These are phyloP conservation scores for Scolopax mira DNA, from an alignment of 2,113 vertebrate genomes.

Conservation along the genomic window DNA sequence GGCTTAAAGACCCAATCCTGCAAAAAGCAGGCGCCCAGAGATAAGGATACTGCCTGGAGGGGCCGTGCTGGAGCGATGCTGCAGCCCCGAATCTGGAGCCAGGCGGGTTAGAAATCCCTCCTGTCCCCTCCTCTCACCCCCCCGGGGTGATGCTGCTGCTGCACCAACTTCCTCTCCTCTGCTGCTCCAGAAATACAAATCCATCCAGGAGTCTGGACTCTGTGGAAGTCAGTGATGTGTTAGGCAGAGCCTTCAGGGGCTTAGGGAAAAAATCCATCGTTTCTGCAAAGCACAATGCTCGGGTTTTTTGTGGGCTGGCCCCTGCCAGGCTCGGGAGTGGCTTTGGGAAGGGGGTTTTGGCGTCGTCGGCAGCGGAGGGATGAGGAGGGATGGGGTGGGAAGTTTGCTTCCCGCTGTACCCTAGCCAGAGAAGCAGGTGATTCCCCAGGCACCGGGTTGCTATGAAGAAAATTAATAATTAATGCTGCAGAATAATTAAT, in stretches of 20 bases:
- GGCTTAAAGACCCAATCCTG: background rate
- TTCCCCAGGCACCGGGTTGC: background rate
- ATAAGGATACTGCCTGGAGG: background rate
- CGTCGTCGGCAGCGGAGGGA: background rate
- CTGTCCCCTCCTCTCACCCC: background rate
- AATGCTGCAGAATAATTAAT: background rate
- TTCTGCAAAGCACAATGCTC: background rate
- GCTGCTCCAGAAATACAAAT: background rate
- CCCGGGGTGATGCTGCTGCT: background rate
- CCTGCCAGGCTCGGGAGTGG: fast-evolving
- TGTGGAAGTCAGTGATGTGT: no score
- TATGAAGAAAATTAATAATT: background rate
- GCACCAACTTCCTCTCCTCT: background rate
- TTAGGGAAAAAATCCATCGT: background rate
- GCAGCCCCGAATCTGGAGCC: fast-evolving
- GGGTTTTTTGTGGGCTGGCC: no score
- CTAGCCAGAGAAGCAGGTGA: background rate
- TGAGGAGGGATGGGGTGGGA: background rate
- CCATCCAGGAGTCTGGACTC: fast-evolving
- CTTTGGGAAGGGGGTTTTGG: background rate
- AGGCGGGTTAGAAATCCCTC: background rate
- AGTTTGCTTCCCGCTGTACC: background rate
- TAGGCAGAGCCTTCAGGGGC: background rate
- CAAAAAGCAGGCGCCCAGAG: background rate
- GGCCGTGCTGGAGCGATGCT: background rate